phyloP scores from a whole-genome alignment of 2,113 vertebrate species.

The Melanerpes aurifrons region DNA sequence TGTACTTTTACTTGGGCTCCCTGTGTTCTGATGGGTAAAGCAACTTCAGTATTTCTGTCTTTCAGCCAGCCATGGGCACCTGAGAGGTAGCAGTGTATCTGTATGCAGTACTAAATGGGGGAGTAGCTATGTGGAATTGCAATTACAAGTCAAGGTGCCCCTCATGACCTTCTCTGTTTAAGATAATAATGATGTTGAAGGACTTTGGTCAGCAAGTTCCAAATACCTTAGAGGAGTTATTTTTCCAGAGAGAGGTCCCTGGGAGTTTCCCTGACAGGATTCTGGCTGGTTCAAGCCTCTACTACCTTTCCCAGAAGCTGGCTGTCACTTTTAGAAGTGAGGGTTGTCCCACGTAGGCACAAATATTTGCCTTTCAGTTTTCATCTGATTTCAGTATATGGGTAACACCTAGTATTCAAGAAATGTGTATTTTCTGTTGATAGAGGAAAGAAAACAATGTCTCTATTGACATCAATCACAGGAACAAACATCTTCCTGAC shows the following conservation, averaged over 20 bases:
- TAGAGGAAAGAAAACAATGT: neutral
- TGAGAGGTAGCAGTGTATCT: neutral
- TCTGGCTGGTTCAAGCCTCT: neutral
- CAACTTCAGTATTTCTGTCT: neutral
- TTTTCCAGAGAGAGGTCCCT: neutral
- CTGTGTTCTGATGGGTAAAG: neutral
- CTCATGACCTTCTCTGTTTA: neutral
- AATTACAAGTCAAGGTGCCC: neutral
- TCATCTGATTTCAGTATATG: neutral
- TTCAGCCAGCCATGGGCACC: accelerated
- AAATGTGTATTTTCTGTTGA: neutral
- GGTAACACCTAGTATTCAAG: neutral
- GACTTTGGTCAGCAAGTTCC: neutral
- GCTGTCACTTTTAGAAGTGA: neutral
- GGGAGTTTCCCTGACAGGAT: neutral
- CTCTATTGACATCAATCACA: neutral
- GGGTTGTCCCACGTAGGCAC: neutral
- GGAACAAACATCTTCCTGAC: neutral
- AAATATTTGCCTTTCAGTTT: conserved; percentile 37
- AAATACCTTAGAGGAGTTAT: neutral
- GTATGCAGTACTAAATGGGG: neutral
- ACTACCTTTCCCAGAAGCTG: neutral
- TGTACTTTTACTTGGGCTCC: neutral
- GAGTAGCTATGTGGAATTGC: neutral
- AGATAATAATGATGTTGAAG: neutral